Conservation (phyloP, 2,797 vertebrate species). For the Avahi laniger region DNA sequence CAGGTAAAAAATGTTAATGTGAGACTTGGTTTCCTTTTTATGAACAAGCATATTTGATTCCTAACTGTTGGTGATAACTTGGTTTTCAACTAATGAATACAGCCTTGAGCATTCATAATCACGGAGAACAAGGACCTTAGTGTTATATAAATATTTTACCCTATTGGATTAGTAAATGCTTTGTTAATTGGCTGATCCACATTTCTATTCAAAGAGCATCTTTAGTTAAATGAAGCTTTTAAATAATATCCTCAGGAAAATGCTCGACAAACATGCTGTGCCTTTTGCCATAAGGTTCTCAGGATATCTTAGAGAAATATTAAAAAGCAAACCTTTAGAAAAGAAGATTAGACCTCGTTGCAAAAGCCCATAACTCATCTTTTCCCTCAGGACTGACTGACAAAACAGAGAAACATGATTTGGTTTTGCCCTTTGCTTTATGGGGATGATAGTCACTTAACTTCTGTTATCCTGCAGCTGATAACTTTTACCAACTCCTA, state of each 20-base stretch:
- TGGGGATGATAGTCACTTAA: background rate
- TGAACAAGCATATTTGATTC: background rate
- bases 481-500: background rate
- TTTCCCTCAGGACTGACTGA: background rate
- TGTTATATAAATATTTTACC: constrained; percentile 63
- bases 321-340: constrained; percentile 53
- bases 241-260: constrained; percentile 53
- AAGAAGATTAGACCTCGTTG: constrained; percentile 25
- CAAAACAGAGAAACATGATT: constrained; percentile 22
- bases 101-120: constrained; percentile 42
- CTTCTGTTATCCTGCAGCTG: constrained; percentile 9
- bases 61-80: constrained; percentile 50
- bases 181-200: constrained; percentile 55
- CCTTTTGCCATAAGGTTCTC: constrained; percentile 19
- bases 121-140: constrained; percentile 29
- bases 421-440: background rate
- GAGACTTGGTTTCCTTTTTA: constrained; percentile 39
- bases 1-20: background rate
- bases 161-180: constrained; percentile 43
- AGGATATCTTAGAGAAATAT: constrained; percentile 61
- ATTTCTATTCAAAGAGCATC: constrained; percentile 67
- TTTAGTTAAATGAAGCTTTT: constrained; percentile 67
- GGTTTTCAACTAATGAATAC: constrained; percentile 46
- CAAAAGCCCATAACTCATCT: constrained; percentile 10
- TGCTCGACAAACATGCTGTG: constrained; percentile 9